phyloP scores from a whole-genome alignment of 1,140 invertebrate species.

The Coboldia fuscipes region DNA sequence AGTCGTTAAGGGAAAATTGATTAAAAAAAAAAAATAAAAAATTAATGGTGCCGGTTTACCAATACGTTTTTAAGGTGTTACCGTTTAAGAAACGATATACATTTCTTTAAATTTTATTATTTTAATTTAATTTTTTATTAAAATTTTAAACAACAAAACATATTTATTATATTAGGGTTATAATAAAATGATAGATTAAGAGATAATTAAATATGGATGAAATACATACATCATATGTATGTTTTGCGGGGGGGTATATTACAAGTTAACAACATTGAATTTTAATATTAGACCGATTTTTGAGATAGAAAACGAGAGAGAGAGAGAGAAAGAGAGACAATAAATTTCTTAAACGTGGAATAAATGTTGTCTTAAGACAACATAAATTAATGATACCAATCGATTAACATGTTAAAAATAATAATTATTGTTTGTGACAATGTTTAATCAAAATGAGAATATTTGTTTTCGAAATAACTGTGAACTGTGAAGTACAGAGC shows the following conservation, averaged over 20 bases:
- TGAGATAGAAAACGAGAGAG: background rate
- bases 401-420: no score
- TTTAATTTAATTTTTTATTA: background rate
- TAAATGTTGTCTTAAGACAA: no score
- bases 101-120: background rate
- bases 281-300: background rate
- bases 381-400: no score
- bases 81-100: background rate
- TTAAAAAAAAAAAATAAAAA: constrained; percentile 1
- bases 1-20: no score
- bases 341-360: background rate
- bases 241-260: background rate
- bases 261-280: background rate
- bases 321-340: background rate
- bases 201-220: background rate
- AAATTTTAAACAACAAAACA: background rate
- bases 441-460: no score
- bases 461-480: no score
- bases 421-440: no score
- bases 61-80: background rate
- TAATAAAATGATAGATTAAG: background rate
- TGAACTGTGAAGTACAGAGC: no score
- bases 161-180: no score
- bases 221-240: background rate
- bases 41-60: constrained; percentile 3